Conservation (phyloP, 2,888 invertebrate genomes). For the Cerastis leucographa region DNA sequence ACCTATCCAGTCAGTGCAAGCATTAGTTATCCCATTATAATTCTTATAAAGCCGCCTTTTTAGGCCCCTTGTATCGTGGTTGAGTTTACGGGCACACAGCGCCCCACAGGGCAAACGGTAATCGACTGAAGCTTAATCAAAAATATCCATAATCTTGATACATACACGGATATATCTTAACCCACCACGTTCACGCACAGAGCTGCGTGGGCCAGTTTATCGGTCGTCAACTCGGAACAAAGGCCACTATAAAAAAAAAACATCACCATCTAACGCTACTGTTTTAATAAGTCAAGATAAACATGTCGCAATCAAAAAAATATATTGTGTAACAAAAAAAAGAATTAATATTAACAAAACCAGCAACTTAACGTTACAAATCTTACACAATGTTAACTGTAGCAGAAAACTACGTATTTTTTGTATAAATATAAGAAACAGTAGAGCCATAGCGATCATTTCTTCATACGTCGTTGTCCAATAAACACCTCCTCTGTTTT, state of each 20-base stretch:
- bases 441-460: constrained; percentile 61
- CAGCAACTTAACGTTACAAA: constrained; percentile 26
- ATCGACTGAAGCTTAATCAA: neutral
- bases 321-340: constrained; percentile 43
- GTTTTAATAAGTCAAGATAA: constrained; percentile 49
- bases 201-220: constrained; percentile 6
- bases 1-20: no score
- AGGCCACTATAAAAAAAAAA: constrained; percentile 40
- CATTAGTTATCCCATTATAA: no score
- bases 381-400: constrained; percentile 57
- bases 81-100: neutral
- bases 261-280: constrained; percentile 20
- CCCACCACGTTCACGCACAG: constrained; percentile 1
- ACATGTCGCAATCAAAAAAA: constrained; percentile 31
- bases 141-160: neutral
- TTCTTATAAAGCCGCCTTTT: neutral
- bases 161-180: neutral
- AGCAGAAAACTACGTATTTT: constrained; percentile 56
- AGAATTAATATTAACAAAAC: constrained; percentile 42
- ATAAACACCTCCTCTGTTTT: constrained; percentile 61
- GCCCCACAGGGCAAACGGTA: neutral
- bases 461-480: constrained; percentile 60
- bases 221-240: constrained; percentile 29
- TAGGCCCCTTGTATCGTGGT: neutral
- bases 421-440: constrained; percentile 73